Evolutionary conservation across 1,140 invertebrate species (phyloP), one percentile per base, ranked within the genome.

Genomic region (Zaprionus vittiger): DNA sequence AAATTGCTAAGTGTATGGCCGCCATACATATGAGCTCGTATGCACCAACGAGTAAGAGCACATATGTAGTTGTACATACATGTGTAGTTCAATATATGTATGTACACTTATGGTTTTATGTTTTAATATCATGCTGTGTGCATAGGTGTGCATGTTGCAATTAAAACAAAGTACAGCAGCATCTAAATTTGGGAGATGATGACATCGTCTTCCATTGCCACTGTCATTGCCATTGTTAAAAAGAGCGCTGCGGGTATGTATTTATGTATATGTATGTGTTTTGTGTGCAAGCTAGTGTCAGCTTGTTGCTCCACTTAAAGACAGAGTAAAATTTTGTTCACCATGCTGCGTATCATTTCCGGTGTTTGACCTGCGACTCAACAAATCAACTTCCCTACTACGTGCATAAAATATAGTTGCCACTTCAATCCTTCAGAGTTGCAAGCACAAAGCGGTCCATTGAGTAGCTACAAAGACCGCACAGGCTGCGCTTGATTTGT

Each of bases 1-100:
- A 87, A 87, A 87, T 79, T 69, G 68, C 78, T 83, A 81, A 87
- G 84, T 87, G 83, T 78, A 83, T 87, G 84, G 78, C 4, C 5
- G 47, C 20, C 20, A 22, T 24, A 6, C 20, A 49, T 20, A 7
- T 14, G 15, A 47, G 41, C 41, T 20, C 47, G 7, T 11, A 1
- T 22, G 7, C 47, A 52, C 20, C 11, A 22, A 22, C 4, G 22
- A 11, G 20, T 47, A 47, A 6, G 14, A 52, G 62, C 73, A 26
- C n/a, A 52, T 65, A 56, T 66, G 60, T n/a, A 28, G 38, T 20
- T 66, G 26, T 57, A 66, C 24, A 47, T 37, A 47, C 12, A 37
- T 37, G 1, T 14, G 34, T 7, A 63, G 17, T 26, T 55, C 65
- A 61, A 70, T 64, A 26, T 76, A 56, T 34, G 31, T 34, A 34